Evolutionary conservation across 2,797 vertebrate genomes (phyloP).

Genomic region (Falco columbarius): DNA sequence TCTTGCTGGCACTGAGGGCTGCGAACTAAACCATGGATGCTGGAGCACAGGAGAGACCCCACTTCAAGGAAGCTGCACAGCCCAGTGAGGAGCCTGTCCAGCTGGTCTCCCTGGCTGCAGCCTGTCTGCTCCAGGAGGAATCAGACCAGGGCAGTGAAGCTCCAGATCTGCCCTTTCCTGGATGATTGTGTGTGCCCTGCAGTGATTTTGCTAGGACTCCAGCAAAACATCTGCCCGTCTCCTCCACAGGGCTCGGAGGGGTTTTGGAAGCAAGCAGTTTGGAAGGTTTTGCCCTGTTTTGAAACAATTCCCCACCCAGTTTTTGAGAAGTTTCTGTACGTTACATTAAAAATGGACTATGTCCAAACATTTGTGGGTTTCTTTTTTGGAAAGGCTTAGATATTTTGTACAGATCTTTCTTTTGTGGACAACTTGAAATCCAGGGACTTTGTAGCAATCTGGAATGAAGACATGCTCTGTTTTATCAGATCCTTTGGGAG

Average conservation of each 20-base stretch:
- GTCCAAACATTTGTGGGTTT: neutral
- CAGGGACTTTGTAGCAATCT: slow-evolving; percentile 24
- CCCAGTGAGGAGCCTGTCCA: rapidly evolving
- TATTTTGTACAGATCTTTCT: slow-evolving; percentile 32
- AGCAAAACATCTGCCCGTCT: neutral
- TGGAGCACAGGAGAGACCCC: neutral
- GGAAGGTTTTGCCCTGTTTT: slow-evolving; percentile 40
- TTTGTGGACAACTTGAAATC: slow-evolving; percentile 24
- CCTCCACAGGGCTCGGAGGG: neutral
- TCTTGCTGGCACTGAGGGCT: slow-evolving; percentile 5
- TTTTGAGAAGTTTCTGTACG: slow-evolving; percentile 30
- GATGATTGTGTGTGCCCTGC: rapidly evolving
- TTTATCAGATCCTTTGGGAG: neutral
- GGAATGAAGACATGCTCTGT: slow-evolving; percentile 23
- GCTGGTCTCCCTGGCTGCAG: neutral
- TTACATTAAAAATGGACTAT: slow-evolving; percentile 8
- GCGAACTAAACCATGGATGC: neutral
- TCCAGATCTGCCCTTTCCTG: neutral
- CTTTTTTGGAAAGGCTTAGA: slow-evolving; percentile 22
- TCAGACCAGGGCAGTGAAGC: neutral
- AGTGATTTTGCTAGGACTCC: neutral
- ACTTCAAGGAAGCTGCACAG: neutral
- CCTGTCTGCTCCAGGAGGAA: neutral
- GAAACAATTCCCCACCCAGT: slow-evolving; percentile 42
- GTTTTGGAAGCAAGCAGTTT: slow-evolving; percentile 5